A percentile compares a stretch with the other conserved stretches of the same genome.
phyloP scores from a whole-genome alignment of 2,888 invertebrate genomes.

The Pherbina coryleti region DNA sequence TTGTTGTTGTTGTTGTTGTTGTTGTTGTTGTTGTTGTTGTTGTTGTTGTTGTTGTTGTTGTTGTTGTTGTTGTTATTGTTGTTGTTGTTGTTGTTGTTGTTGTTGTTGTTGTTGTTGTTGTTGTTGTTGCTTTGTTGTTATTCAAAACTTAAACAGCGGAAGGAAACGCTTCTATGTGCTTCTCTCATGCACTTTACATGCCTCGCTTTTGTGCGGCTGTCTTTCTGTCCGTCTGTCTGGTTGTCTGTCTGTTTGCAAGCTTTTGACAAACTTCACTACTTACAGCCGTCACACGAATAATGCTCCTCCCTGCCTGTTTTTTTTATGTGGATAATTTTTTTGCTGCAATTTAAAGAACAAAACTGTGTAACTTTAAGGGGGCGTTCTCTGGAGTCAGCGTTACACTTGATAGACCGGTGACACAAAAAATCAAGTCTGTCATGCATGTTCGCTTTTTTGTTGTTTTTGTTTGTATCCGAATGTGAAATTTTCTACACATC shows the following conservation, averaged over 20 bases:
- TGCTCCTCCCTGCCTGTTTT: background rate
- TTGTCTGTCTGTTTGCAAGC: background rate
- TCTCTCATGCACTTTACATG: constrained; percentile 15
- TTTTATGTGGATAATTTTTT: background rate
- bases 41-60: constrained; percentile 27
- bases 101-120: background rate
- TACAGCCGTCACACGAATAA: background rate
- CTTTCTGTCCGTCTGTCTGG: background rate
- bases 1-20: background rate
- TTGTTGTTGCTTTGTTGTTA: constrained; percentile 28
- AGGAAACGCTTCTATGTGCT: constrained; percentile 25
- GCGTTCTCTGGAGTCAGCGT: too few species aligned
- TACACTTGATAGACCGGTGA: too few species aligned
- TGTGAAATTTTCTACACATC: too few species aligned
- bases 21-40: background rate
- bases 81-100: background rate
- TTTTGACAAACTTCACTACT: background rate
- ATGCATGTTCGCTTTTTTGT: too few species aligned
- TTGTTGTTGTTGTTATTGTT: constrained; percentile 2
- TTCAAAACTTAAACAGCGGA: constrained; percentile 38
- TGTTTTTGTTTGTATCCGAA: too few species aligned
- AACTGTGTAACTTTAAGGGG: too few species aligned
- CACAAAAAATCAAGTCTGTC: too few species aligned
- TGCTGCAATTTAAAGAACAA: too few species aligned
- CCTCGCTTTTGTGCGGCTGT: background rate